These are phyloP conservation scores for Solenopsis invicta DNA, from an alignment of 1,140 invertebrate species.

Conservation along the genomic window DNA sequence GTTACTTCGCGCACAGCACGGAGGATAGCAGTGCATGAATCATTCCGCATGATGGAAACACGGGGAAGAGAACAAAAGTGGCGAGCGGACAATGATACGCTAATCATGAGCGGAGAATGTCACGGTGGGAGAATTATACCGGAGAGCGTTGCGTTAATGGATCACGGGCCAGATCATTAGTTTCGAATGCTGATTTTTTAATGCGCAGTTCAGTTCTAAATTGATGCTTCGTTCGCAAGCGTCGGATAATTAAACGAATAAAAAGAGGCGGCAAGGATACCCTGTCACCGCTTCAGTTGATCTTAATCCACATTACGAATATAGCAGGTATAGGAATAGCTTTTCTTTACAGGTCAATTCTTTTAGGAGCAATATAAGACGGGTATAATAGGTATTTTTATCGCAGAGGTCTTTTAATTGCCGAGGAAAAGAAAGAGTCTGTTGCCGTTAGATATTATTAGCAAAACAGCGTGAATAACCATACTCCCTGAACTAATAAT, in stretches of 20 bases:
- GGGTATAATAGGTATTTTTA: neutral
- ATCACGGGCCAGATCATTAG: neutral
- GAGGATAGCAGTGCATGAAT: slow-evolving; percentile 32
- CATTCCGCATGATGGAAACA: slow-evolving; percentile 15
- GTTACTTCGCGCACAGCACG: neutral
- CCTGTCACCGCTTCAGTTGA: neutral
- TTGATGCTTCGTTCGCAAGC: neutral
- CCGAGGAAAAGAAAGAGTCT: neutral
- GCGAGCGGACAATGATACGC: slow-evolving; percentile 23
- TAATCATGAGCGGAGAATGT: slow-evolving; percentile 32
- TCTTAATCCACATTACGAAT: neutral
- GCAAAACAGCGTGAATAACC: neutral
- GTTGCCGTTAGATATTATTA: neutral
- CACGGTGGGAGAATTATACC: neutral
- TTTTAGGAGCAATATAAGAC: neutral
- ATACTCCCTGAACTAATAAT: slow-evolving; percentile 11
- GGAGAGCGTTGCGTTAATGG: neutral
- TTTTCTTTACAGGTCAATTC: neutral
- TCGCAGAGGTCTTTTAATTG: neutral
- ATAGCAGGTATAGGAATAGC: neutral
- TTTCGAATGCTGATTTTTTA: neutral
- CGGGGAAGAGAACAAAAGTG: neutral
- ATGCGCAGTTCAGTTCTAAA: neutral
- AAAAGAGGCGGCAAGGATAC: neutral
- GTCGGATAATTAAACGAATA: neutral